Evolutionary conservation across 2,113 vertebrate species (phyloP), one percentile per base, ranked within the genome.

Genomic region (Nannospalax galili): DNA sequence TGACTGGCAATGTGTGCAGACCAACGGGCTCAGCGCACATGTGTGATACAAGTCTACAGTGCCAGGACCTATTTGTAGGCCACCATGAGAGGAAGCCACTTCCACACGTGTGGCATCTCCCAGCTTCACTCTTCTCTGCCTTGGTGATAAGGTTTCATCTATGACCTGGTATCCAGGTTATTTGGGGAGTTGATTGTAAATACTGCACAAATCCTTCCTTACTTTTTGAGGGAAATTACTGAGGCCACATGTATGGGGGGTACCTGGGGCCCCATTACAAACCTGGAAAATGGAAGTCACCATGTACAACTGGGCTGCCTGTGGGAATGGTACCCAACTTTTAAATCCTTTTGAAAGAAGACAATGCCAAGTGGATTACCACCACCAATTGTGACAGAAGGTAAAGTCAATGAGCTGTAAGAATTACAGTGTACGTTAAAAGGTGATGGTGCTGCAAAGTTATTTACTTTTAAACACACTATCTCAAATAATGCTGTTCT

Each of bases 401-500:
- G 15, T 62, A 91, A 90, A 92, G 77, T 35, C n/a, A 84, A 65
- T 85, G 82, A 37, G 28, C 2, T 78, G 1, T n/a, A 91, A 70
- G n/a, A 86, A 95, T 15, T 91, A 48, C 11, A 62, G 32, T 67
- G 16, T n/a, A 48, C 78, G 81, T 93, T 52, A n/a, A 73, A 73
- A 73, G 37, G 22, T 73, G 8, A 75, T 75, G 48, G 28, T 30
- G 48, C 22, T 40, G 14, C 16, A 67, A 84, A 48, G 11, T 52
- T 11, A 52, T 52, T 52, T 52, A 52, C 48, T 52, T 52, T 52
- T 11, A 52, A 52, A 52, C 48, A 52, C 48, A 80, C 60, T 79
- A 93, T 82, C 17, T 11, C 67, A 77, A 95, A 91, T 84, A 90
- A 79, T 52, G 52, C 7, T 84, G 78, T 90, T 92, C 77, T 90